Base-by-base conservation (phyloP, 2,888 invertebrate genomes). In the Encarsia formosa region DNA sequence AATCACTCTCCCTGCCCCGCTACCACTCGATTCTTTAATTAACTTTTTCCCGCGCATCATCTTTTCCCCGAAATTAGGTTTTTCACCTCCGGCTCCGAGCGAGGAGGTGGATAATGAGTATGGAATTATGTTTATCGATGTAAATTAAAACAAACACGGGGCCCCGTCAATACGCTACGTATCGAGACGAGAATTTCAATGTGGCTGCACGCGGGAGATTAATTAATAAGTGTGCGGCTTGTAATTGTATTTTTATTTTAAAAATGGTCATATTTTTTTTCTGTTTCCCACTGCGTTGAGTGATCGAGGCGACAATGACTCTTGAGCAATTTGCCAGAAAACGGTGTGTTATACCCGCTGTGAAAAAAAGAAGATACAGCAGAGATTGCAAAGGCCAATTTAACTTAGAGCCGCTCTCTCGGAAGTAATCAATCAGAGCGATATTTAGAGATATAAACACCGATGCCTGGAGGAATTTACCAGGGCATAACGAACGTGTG, bases 1-100 rank as follows among this genome's bases (percentile, higher is more conserved):
- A 73, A 73, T 73, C 73, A 73, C 69, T 43, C 37, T 38, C 32
- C 42, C 23, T 19, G 8, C 11, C 37, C 44, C 40, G 11, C 38
- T 31, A 31, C 38, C 46, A 24, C 20, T 19, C 44, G 34, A 50
- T 24, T 8, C 26, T 26, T 26, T 26, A 29, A 29, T 8, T 29
- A 8, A 29, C 29, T 9, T 29, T 32, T 32, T 32, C 32, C 43
- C 20, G 32, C 22, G 15, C 43, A 16, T 42, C 16, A 20, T n/a
- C n/a, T 20, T 20, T 24, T 22, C 23, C 29, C 8, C n/a, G 22
- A 6, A 16, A 8, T 23, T 5, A 15, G 22, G 29, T 5, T 41
- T 18, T 41, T 16, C 29, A 5, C 11, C 8, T 41, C 29, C 34
- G 22, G 20, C n/a, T 5, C 15, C 20, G 26, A 26, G 29, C 31